Base-by-base conservation (phyloP, 37 sponge, comb jelly and placozoan genomes). In the Petrosia ficiformis region DNA sequence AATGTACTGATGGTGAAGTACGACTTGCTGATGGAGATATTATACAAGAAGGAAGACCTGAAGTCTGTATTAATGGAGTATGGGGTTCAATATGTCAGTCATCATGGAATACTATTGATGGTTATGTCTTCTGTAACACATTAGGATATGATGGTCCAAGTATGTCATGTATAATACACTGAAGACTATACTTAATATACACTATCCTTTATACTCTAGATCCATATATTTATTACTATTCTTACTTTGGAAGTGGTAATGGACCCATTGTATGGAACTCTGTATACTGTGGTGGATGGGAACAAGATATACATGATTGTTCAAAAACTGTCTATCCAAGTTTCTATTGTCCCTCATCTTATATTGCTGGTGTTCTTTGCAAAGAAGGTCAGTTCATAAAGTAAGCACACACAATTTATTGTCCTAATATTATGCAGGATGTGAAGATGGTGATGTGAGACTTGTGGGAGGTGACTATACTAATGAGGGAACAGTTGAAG, bases 401-500 rank as follows among this genome's bases (percentile, higher is more conserved):
- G 14, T 14, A 48, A 19, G 8, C 8, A 48, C 14, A 19, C 8
- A 48, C 14, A 48, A 48, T 19, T 14, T 48, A 48, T 48, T 48
- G 54, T 48, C 14, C 8, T 48, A 19, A 48, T 48, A 19, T 48
- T 61, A 24, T 61, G 28, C 5, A 26, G 28, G 26, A 6, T 80
- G 81, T 42, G 32, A 22, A 14, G 28, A 72, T 41, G 81, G 66
- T 21, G 65, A 60, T 29, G 44, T 82, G 8, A n/a, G 83, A 21
- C 63, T 82, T 61, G 39, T 22, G 5, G 82, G 69, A 21, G 75
- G 82, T 8, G 42, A 38, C 6, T 29, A n/a, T 3, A n/a, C 0
- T 2, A 38, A 21, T 24, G 69, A 82, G 35, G 82, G 82, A 48
- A 61, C 69, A 40, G 77, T 84, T 70, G 84, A 84, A 59, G 56